phyloP scores from a whole-genome alignment of 2,113 vertebrate genomes.

The Dendropsophus ebraccatus region DNA sequence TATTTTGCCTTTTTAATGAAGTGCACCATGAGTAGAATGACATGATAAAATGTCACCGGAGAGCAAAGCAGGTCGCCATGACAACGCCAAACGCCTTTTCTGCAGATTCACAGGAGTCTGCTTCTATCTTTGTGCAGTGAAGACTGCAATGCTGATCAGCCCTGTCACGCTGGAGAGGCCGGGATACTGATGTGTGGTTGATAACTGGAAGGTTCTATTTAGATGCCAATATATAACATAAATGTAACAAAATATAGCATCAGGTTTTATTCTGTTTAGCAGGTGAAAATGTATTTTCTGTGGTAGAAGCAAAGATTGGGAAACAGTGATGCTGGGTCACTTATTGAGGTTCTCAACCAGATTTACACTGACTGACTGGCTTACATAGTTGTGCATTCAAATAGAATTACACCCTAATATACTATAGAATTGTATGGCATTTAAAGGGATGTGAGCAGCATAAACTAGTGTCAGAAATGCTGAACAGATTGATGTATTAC shows the following conservation, averaged over 20 bases:
- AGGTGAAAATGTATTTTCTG: neutral
- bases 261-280: neutral
- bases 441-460: too few species aligned
- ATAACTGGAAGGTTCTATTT: neutral
- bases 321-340: neutral
- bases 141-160: constrained; percentile 14
- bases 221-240: neutral
- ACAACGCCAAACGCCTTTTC: constrained; percentile 28
- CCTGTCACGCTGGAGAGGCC: neutral
- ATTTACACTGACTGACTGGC: neutral
- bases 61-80: neutral
- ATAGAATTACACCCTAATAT: too few species aligned
- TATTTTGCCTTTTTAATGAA: constrained; percentile 25
- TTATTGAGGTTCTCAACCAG: neutral
- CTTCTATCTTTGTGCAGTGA: constrained; percentile 8
- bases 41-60: constrained; percentile 35
- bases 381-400: neutral
- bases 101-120: constrained; percentile 36
- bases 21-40: constrained; percentile 7
- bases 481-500: too few species aligned
- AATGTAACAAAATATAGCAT: neutral
- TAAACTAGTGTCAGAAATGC: too few species aligned
- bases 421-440: too few species aligned
- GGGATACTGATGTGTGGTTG: neutral
- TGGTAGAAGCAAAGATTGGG: neutral